A percentile compares a stretch with the other conserved stretches of the same genome.
phyloP scores from a whole-genome alignment of 2,113 vertebrate species.

The Chelonoidis abingdonii region DNA sequence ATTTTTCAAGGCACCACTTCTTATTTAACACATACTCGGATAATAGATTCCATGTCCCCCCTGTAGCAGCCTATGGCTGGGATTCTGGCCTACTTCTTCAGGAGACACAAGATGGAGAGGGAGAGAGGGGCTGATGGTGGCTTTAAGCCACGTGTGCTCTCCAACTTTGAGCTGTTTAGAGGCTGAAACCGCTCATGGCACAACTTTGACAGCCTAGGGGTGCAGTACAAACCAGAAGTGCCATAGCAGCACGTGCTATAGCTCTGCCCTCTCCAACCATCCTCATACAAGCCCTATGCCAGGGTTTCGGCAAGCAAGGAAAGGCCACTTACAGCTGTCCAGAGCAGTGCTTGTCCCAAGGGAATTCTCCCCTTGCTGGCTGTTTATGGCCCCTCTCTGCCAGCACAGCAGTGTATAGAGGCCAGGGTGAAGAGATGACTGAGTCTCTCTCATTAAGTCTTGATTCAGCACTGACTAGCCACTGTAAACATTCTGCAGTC shows the following conservation, averaged over 20 bases:
- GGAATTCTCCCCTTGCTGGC: background rate
- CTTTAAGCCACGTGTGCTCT: background rate
- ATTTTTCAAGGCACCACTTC: too few species aligned
- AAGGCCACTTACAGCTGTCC: background rate
- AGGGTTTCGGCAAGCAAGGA: too few species aligned
- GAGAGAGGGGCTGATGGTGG: background rate
- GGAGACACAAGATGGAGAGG: background rate
- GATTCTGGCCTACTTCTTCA: background rate
- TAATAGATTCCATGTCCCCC: background rate
- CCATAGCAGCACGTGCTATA: background rate
- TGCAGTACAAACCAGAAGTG: background rate
- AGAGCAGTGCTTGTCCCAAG: background rate
- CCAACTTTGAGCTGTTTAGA: background rate
- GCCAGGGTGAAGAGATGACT: background rate
- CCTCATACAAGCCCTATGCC: background rate
- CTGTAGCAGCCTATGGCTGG: background rate
- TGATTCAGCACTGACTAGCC: background rate
- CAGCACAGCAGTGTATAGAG: background rate
- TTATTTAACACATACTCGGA: too few species aligned
- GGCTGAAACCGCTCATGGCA: background rate
- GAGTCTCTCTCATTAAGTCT: background rate
- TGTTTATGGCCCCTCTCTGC: background rate
- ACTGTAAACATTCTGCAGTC: background rate
- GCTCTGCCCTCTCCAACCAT: background rate
- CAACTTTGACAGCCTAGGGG: background rate